Base-by-base conservation (phyloP, 2,113 vertebrate genomes). In the Hemiprocne comata region DNA sequence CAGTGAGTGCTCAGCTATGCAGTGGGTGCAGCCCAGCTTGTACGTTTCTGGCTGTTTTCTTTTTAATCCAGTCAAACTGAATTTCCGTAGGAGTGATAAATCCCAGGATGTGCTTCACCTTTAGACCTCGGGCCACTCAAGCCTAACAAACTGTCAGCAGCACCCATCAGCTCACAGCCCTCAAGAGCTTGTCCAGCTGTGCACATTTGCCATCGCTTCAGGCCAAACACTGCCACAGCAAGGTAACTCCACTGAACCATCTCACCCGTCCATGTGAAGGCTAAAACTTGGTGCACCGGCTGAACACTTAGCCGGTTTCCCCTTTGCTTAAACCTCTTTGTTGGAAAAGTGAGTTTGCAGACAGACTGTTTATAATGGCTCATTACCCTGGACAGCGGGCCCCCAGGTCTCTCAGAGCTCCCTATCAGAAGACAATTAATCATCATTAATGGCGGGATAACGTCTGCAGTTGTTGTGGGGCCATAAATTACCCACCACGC, bases 281-380 rank as follows among this genome's bases (percentile, higher is more conserved):
- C 28, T 11, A 17, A 36, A 44, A 15, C 48, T 28, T 4, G 17
- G 26, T 5, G 26, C 29, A 13, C 17, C 2, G 0, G 2, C 10
- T 24, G 40, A 28, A 40, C 55, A 34, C 3, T 8, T 1, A 25
- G 8, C 36, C 36, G 0, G 1, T 7, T 29, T 48, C 13, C 16
- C 36, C 16, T 51, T 33, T 4, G 12, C 26, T 11, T 12, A 13
- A 83, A 48, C 11, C 20, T 15, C 17, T n/a, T 28, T 8, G 11
- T 4, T 71, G 58, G 40, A 33, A 55, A 33, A 26, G 6, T 5
- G 58, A 44, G 36, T 48, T 62, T 18, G 24, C 6, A 33, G 44
- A 11, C 0, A 1, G 24, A 9, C 6, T 1, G 2, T 19, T 36
- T 11, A 1, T 2, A 18, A 34, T 0, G 5, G 16, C 42, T 14